Conservation (phyloP, 2,113 vertebrate genomes). For the Ptilorrhoa leucosticta region DNA sequence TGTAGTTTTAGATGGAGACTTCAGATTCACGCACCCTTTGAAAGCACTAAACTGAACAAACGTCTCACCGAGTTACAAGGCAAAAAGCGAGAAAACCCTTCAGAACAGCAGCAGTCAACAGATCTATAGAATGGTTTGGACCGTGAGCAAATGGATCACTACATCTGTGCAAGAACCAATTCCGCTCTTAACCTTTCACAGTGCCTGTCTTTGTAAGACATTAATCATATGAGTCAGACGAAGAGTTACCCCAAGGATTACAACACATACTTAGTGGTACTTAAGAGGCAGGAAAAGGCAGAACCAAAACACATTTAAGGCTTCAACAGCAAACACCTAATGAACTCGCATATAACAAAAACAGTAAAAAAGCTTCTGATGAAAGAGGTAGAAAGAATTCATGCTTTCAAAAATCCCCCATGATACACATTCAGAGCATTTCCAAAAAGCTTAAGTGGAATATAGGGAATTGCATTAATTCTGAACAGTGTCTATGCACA, state of each 20-base stretch:
- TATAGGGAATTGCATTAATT: not conserved
- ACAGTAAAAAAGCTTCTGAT: not conserved
- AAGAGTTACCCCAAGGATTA: not conserved
- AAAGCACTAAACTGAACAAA: not conserved
- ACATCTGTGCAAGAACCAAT: not conserved
- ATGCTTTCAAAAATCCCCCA: not conserved
- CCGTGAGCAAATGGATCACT: not conserved
- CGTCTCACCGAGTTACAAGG: not conserved
- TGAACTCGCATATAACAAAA: not conserved
- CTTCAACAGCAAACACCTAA: not conserved
- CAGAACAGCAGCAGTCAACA: fast-evolving
- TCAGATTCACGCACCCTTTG: not conserved
- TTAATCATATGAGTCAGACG: not conserved
- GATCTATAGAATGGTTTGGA: fast-evolving
- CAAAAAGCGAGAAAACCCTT: not conserved
- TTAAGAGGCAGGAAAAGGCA: not conserved
- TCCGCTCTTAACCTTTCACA: not conserved
- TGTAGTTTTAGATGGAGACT: not conserved
- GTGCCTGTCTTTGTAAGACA: not conserved
- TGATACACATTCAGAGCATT: not conserved
- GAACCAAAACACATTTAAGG: not conserved
- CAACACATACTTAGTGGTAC: not conserved
- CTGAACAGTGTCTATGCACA: not conserved
- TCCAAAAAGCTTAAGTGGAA: not conserved
- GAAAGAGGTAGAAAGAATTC: not conserved